Evolutionary conservation across 2,888 invertebrate genomes (phyloP).

Genomic region (Epirrhoe tristata): DNA sequence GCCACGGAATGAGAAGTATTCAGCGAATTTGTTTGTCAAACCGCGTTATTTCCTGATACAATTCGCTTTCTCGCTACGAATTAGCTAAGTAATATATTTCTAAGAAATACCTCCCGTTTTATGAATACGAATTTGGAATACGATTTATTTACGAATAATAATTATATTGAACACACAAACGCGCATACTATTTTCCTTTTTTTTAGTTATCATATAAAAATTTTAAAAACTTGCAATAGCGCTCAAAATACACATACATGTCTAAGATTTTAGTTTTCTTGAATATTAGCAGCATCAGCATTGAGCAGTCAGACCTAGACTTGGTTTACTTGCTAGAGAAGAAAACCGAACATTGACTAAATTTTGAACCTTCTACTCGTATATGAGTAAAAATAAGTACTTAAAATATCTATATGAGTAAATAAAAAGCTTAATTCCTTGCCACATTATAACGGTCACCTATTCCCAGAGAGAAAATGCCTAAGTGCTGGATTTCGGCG

Average conservation of each 20-base stretch:
- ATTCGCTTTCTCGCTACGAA: conserved; percentile 30
- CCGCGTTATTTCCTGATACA: conserved; percentile 35
- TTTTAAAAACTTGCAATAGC: too few relatives aligned
- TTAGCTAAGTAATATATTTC: conserved; percentile 23
- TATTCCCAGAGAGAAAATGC: background rate
- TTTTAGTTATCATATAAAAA: too few relatives aligned
- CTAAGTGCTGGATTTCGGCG: conserved; percentile 18
- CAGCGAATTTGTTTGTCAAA: conserved; percentile 35
- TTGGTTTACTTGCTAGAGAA: too few relatives aligned
- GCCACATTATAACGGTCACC: background rate
- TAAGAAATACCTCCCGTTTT: background rate
- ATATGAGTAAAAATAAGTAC: too few relatives aligned
- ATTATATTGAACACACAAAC: too few relatives aligned
- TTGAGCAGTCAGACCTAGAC: too few relatives aligned
- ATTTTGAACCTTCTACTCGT: background rate
- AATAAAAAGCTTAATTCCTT: background rate
- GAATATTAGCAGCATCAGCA: too few relatives aligned
- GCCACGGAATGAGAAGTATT: conserved; percentile 40
- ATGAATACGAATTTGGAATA: background rate
- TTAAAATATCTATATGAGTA: background rate
- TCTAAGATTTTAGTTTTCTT: too few relatives aligned
- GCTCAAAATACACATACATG: too few relatives aligned
- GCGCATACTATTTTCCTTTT: too few relatives aligned
- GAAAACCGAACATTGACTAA: background rate
- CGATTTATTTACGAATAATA: too few relatives aligned